phyloP scores from a whole-genome alignment of 2,888 invertebrate species.

The Drosophila neotestacea region DNA sequence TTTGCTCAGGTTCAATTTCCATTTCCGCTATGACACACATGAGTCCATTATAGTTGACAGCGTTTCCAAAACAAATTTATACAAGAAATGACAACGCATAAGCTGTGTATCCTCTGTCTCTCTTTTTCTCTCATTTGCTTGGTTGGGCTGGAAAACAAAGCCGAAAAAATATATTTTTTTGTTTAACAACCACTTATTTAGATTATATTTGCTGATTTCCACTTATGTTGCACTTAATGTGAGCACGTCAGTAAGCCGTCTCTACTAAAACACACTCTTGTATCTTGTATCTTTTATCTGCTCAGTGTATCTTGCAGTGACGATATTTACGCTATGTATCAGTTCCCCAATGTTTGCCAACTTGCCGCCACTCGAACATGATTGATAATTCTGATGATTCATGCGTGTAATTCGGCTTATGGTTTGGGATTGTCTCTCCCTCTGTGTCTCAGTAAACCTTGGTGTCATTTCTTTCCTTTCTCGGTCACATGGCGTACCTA shows the following conservation, averaged over 20 bases:
- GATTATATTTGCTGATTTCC: constrained; percentile 83
- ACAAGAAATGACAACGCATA: constrained; percentile 56
- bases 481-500: constrained; percentile 27
- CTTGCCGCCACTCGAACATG: constrained; percentile 72
- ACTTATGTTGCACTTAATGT: constrained; percentile 77
- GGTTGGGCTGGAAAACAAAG: constrained; percentile 14
- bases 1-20: constrained; percentile 37
- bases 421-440: constrained; percentile 34
- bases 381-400: constrained; percentile 80
- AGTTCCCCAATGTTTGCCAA: constrained; percentile 46
- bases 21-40: constrained; percentile 52
- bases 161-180: constrained; percentile 53
- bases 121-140: constrained; percentile 14
- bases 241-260: constrained; percentile 25
- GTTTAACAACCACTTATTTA: constrained; percentile 83
- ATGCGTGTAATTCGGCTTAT: constrained; percentile 76
- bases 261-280: constrained; percentile 14
- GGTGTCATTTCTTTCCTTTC: neutral
- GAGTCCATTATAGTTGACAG: constrained; percentile 78
- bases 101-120: constrained; percentile 6
- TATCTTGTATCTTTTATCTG: constrained; percentile 34
- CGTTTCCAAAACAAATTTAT: constrained; percentile 69
- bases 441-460: neutral
- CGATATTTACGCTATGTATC: constrained; percentile 46
- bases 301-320: constrained; percentile 38